Percentiles rank a stretch among this genome's conserved stretches.
These are phyloP conservation scores for Zelostemma sp. DNA, from an alignment of 1,140 invertebrate genomes.

Conservation along the genomic window DNA sequence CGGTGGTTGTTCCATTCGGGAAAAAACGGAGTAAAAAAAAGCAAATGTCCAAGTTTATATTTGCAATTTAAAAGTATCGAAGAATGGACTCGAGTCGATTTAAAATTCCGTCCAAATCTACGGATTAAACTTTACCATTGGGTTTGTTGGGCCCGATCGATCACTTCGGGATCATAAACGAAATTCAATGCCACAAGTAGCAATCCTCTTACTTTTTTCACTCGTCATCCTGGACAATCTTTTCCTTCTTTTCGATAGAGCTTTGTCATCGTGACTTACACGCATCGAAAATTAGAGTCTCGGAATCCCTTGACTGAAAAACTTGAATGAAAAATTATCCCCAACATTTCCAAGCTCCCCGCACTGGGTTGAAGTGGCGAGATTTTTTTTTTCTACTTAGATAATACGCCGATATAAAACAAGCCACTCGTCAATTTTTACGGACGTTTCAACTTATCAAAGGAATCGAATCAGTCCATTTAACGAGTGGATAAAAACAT, in stretches of 20 bases:
- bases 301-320: constrained; percentile 1
- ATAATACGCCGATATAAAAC: no score
- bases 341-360: no score
- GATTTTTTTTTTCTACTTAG: neutral
- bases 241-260: constrained; percentile 19
- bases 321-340: neutral
- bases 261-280: constrained; percentile 29
- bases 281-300: constrained; percentile 7
- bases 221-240: constrained; percentile 20
- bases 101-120: no score
- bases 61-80: no score
- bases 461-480: no score
- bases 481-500: no score
- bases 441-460: no score
- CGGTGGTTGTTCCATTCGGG: no score
- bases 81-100: no score
- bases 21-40: no score
- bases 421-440: neutral
- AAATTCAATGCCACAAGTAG: constrained; percentile 21
- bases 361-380: neutral
- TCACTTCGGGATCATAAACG: neutral
- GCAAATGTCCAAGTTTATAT: no score
- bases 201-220: constrained; percentile 34
- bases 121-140: no score
- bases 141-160: neutral